Evolutionary conservation across 2,113 vertebrate species (phyloP), one percentile per base, ranked within the genome.

Genomic region (Acanthochromis polyacanthus): DNA sequence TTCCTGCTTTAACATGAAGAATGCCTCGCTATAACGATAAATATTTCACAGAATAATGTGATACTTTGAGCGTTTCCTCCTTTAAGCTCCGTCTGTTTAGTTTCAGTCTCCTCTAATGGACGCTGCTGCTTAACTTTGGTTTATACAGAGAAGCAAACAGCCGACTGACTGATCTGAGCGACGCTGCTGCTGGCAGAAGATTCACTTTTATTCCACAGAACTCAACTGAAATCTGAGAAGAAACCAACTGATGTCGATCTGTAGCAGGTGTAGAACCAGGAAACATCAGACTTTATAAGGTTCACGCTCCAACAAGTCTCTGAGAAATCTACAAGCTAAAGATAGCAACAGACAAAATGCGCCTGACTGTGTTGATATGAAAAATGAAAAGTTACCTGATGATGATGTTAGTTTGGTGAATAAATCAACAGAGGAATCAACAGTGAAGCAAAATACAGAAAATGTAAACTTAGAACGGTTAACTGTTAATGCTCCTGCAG

Each of bases 181-280:
- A 6, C 30, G 30, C 30, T 32, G 30, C 56, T 28, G 53, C n/a
- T 3, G 32, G 22, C 46, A 17, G 7, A 11, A n/a, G 30, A 17
- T 10, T 59, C 15, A 73, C 23, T 43, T 30, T 71, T 22, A 61
- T 28, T 75, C 46, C 46, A 45, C 38, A 51, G 16, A 71, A n/a
- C 30, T 74, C 59, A 76, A 80, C 67, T 61, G 75, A 80, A 56
- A 72, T 43, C 45, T 66, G 17, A 48, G 15, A 25, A 45, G 16
- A 58, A 58, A 62, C 32, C 15, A 69, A 48, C 19, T 55, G 77
- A 80, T 83, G 60, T n/a, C 36, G 64, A 81, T 84, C 78, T 71
- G 19, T 4, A 17, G 40, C 85, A 86, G 83, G 80, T 89, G 71
- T 55, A 84, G 86, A 83, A 57, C 62, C 43, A 71, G 69, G 86